Evolutionary conservation across 1,140 invertebrate species (phyloP).

Genomic region (Microplitis mediator): DNA sequence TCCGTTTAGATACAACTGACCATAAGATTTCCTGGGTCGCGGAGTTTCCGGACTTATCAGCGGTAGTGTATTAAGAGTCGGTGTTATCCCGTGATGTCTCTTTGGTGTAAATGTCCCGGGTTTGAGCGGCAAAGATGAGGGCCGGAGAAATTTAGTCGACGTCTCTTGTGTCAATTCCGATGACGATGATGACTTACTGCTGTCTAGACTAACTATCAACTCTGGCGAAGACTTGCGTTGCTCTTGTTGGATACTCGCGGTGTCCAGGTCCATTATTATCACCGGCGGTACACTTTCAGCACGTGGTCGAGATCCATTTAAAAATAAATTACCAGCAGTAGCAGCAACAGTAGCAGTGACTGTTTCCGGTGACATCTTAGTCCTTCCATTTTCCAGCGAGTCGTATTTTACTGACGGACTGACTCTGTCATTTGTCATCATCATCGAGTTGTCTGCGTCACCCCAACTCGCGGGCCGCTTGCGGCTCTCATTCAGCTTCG

Average conservation of each 20-base stretch:
- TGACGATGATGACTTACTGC: background rate
- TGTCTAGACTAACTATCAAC: constrained; percentile 16
- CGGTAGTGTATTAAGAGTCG: constrained; percentile 76
- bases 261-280: constrained; percentile 38
- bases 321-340: constrained; percentile 8
- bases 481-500: constrained; percentile 36
- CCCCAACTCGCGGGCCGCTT: constrained; percentile 42
- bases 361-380: constrained; percentile 28
- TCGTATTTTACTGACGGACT: constrained; percentile 29
- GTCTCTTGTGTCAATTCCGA: background rate
- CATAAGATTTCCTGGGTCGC: constrained; percentile 83
- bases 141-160: constrained; percentile 73
- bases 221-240: too few relatives aligned
- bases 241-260: constrained; percentile 22
- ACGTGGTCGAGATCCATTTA: constrained; percentile 25
- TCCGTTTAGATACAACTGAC: constrained; percentile 85
- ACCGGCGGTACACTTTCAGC: constrained; percentile 30
- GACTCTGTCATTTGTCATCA: background rate
- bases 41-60: constrained; percentile 90
- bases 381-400: constrained; percentile 37
- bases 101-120: constrained; percentile 81
- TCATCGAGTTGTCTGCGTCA: constrained; percentile 35
- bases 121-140: constrained; percentile 79
- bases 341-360: constrained; percentile 13
- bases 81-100: constrained; percentile 76